These are phyloP conservation scores for Myotis davidii DNA, from an alignment of 2,113 vertebrate genomes.

Conservation along the genomic window DNA sequence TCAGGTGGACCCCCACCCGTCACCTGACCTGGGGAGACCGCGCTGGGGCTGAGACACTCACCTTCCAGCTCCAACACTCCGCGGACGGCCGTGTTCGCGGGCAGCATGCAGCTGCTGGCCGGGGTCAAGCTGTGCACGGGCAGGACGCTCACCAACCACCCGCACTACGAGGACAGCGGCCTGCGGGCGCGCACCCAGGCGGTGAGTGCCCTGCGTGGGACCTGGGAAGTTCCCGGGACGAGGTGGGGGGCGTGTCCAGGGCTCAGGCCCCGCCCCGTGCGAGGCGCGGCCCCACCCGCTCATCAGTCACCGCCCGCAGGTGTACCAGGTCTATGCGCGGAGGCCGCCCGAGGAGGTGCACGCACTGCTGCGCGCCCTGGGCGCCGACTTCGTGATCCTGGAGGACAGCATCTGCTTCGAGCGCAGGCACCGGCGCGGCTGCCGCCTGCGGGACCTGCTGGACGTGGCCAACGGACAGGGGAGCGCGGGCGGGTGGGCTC, in stretches of 20 bases:
- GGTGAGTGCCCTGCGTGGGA: slow-evolving; percentile 81
- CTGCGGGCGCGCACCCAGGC: slow-evolving; percentile 95
- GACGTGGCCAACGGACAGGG: slow-evolving; percentile 95
- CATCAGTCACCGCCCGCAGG: slow-evolving; percentile 80
- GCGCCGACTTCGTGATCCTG: slow-evolving; percentile 94
- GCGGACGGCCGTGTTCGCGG: slow-evolving; percentile 94
- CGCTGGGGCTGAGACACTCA: slow-evolving; percentile 51
- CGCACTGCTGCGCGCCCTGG: slow-evolving; percentile 87
- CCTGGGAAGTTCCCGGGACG: neutral
- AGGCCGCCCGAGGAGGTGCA: slow-evolving; percentile 90
- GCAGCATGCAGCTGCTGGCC: slow-evolving; percentile 98
- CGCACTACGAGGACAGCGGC: slow-evolving; percentile 95
- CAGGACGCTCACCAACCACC: slow-evolving; percentile 96
- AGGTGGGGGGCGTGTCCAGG: fast-evolving
- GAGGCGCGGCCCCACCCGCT: neutral
- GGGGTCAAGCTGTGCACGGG: slow-evolving; percentile 98
- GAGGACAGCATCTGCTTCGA: slow-evolving; percentile 98
- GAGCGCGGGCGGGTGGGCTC: slow-evolving; percentile 70
- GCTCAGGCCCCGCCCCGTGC: neutral
- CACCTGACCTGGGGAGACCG: neutral
- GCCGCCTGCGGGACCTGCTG: slow-evolving; percentile 94
- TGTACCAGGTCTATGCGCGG: slow-evolving; percentile 96
- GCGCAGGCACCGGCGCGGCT: slow-evolving; percentile 92
- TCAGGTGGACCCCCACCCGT: too few species aligned
- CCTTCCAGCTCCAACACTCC: slow-evolving; percentile 91